Percentiles rank a stretch among this genome's conserved stretches.
phyloP scores from a whole-genome alignment of 37 sponge, comb jelly and placozoan genomes.

The Beroe forskalii region DNA sequence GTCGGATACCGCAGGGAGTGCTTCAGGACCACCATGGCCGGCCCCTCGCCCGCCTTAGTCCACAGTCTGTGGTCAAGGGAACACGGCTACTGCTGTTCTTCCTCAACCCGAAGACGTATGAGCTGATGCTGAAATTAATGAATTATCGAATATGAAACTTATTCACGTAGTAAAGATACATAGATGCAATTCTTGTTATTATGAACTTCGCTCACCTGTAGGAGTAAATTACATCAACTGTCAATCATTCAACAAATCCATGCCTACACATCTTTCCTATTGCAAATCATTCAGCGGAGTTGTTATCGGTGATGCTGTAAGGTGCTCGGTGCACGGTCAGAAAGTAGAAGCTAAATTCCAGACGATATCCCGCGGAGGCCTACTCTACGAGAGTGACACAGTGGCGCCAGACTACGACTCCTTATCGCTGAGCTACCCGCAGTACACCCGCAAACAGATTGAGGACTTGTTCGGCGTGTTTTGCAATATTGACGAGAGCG shows the following conservation, averaged over 20 bases:
- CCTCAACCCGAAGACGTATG: neutral
- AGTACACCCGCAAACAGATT: neutral
- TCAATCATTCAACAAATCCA: too few relatives aligned
- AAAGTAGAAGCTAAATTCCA: conserved; percentile 8
- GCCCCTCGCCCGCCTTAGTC: conserved; percentile 3
- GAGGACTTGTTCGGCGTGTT: neutral
- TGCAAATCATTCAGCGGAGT: conserved; percentile 15
- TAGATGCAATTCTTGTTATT: too few relatives aligned
- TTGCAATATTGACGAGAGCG: conserved; percentile 16
- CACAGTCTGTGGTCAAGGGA: conserved; percentile 25
- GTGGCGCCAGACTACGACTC: conserved; percentile 2
- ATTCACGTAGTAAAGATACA: too few relatives aligned
- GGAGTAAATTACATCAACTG: too few relatives aligned
- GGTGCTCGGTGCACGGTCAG: neutral
- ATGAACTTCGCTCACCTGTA: too few relatives aligned
- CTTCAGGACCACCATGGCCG: neutral
- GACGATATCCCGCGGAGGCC: neutral
- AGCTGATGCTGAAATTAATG: neutral
- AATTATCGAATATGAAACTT: too few relatives aligned
- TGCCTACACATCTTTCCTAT: too few relatives aligned
- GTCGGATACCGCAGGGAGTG: conserved; percentile 10
- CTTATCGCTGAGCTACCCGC: neutral
- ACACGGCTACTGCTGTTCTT: conserved; percentile 25
- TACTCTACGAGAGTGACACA: neutral
- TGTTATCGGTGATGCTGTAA: neutral